These are phyloP conservation scores for Tribolium madens DNA, from an alignment of 1,140 invertebrate species.

Conservation along the genomic window DNA sequence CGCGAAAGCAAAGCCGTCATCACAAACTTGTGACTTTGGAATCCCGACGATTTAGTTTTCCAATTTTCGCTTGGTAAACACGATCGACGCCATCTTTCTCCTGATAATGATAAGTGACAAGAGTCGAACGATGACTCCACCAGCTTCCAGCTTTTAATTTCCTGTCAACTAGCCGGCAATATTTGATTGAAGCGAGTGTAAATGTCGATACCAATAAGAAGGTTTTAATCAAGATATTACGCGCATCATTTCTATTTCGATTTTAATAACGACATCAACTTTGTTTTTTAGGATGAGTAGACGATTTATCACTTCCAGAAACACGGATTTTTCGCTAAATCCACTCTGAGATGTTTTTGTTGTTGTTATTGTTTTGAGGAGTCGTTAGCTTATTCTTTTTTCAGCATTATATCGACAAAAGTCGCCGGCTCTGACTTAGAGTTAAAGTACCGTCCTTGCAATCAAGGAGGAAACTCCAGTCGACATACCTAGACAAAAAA, in stretches of 20 bases:
- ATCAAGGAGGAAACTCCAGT: neutral
- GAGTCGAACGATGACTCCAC: neutral
- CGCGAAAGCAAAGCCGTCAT: slow-evolving; percentile 25
- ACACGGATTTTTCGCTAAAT: slow-evolving; percentile 26
- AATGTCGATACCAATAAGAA: neutral
- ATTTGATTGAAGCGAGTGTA: slow-evolving; percentile 18
- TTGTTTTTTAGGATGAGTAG: neutral
- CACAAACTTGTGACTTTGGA: slow-evolving; percentile 6
- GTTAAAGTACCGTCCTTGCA: slow-evolving; percentile 11
- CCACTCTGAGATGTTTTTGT: slow-evolving; percentile 1
- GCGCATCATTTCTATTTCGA: neutral
- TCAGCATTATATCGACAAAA: neutral
- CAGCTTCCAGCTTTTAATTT: slow-evolving; percentile 39
- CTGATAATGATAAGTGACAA: slow-evolving; percentile 29
- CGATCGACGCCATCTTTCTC: slow-evolving; percentile 30
- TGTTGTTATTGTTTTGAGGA: slow-evolving; percentile 23
- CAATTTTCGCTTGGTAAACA: slow-evolving; percentile 40
- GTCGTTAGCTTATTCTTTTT: slow-evolving; percentile 7
- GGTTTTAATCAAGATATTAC: slow-evolving; percentile 14
- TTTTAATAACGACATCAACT: slow-evolving; percentile 4
- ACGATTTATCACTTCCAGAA: slow-evolving; percentile 24
- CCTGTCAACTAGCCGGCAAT: slow-evolving; percentile 33
- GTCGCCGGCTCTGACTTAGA: slow-evolving; percentile 1
- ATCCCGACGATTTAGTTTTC: slow-evolving; percentile 13
- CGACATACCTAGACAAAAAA: neutral